A percentile compares a stretch with the other conserved stretches of the same genome.
Evolutionary conservation across 2,888 invertebrate species (phyloP).

Genomic region (Polymixis flavicincta): DNA sequence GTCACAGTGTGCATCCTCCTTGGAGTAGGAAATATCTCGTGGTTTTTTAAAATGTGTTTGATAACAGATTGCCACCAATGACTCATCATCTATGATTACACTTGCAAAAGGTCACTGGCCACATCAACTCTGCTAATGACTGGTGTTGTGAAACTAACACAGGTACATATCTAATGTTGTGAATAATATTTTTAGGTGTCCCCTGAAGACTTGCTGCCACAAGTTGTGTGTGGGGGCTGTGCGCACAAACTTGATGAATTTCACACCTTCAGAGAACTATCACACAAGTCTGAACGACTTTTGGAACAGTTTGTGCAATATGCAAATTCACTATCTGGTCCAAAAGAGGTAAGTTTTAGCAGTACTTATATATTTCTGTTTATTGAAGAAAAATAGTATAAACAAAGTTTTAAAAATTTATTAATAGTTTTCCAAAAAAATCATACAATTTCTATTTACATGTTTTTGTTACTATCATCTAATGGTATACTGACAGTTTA

Average conservation of each 20-base stretch:
- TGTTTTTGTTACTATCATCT: conserved; percentile 64
- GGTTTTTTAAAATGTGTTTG: conserved; percentile 74
- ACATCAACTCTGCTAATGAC: conserved; percentile 82
- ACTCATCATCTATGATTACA: conserved; percentile 87
- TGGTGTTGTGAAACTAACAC: conserved; percentile 75
- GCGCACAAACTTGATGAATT: conserved; percentile 94
- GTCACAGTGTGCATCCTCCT: conserved; percentile 66
- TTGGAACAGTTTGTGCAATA: conserved; percentile 94
- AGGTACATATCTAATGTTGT: conserved; percentile 68
- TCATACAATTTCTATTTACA: conserved; percentile 68
- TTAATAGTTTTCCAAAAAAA: conserved; percentile 50
- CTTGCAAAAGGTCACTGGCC: conserved; percentile 87
- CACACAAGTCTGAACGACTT: conserved; percentile 94
- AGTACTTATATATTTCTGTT: not conserved
- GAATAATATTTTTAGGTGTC: conserved; percentile 91
- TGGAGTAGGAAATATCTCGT: conserved; percentile 64
- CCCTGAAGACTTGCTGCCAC: conserved; percentile 94
- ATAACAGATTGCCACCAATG: conserved; percentile 83
- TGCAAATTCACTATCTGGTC: conserved; percentile 92
- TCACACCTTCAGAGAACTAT: conserved; percentile 94
- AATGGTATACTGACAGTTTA: conserved; percentile 59
- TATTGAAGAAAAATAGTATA: conserved; percentile 4
- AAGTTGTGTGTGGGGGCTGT: conserved; percentile 94
- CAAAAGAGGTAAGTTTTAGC: conserved; percentile 90
- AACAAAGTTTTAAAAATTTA: conserved; percentile 42